Evolutionary conservation across 1,140 invertebrate genomes (phyloP).

Genomic region (Listronotus bonariensis): DNA sequence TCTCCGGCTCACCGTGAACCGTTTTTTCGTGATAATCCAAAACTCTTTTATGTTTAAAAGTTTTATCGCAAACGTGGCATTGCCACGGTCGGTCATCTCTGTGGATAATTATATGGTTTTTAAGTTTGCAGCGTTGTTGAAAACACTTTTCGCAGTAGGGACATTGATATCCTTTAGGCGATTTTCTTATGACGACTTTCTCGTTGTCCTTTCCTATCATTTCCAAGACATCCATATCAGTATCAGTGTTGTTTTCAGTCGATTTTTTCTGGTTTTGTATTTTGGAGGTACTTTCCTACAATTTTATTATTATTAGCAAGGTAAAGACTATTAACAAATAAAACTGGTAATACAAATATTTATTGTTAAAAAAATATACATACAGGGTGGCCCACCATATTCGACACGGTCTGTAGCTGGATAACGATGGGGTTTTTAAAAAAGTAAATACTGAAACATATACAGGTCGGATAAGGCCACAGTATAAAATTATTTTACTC

Average conservation of each 20-base stretch:
- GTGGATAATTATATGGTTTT: conserved; percentile 54
- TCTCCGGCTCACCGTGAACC: conserved; percentile 25
- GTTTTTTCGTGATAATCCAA: conserved; percentile 37
- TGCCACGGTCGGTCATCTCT: conserved; percentile 55
- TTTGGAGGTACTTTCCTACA: no score
- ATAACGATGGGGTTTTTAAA: no score
- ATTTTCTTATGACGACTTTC: not conserved
- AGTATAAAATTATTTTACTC: no score
- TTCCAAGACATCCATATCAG: not conserved
- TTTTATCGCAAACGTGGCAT: conserved; percentile 58
- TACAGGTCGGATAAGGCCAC: no score
- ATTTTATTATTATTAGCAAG: no score
- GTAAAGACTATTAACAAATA: no score
- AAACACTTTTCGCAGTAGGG: conserved; percentile 31
- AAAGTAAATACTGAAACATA: no score
- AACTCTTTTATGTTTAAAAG: conserved; percentile 57
- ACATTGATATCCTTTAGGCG: conserved; percentile 25
- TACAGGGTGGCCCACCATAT: no score
- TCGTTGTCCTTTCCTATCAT: conserved; percentile 1
- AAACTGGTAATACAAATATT: no score
- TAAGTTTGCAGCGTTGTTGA: conserved; percentile 28
- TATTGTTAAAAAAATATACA: no score
- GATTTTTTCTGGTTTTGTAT: not conserved
- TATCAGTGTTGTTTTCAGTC: not conserved
- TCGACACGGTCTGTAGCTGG: no score